Base-by-base conservation (phyloP, 1,140 invertebrate genomes). In the Asbolus verrucosus region DNA sequence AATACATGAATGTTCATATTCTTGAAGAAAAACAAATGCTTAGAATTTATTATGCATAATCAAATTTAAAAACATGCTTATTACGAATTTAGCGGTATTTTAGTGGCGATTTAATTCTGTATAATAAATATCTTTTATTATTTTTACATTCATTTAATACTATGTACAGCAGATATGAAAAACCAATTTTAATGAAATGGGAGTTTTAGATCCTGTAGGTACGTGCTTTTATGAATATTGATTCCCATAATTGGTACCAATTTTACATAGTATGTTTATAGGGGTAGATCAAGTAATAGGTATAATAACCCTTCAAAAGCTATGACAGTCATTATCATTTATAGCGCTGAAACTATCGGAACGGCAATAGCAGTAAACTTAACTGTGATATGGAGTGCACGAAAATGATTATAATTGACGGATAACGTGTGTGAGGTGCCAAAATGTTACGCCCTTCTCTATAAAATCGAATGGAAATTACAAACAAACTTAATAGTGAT, bases 301-400 rank as follows among this genome's bases (percentile, higher is more conserved):
- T 54, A 54, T 54, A 54, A 54, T 54, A 54, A 54, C 46, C 46
- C 19, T 27, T 54, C 46, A 54, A 54, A 54, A 54, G 46, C 46
- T 18, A 54, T 16, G 46, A 54, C 46, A 27, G 46, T 54, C 46
- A 24, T 54, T 54, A 54, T 27, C 46, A 54, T 54, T 54, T 54
- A 54, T 27, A 27, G 46, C 19, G n/a, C 21, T 27, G 46, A 24
- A 54, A 54, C 46, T 54, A 54, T 54, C 46, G 27, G 46, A 54
- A 27, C 27, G 27, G 27, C 19, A 54, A 21, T 54, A 16, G 46
- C 46, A 54, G 19, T 54, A 54, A 54, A 54, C n/a, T 21, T 21
- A 27, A 14, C 46, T 21, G n/a, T 27, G n/a, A 18, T 54, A 54
- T 27, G 46, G 21, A 54, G 46, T 54, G 46, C 46, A 54, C 14